These are phyloP conservation scores for Prochilodus magdalenae DNA, from an alignment of 2,113 vertebrate genomes.

Conservation along the genomic window DNA sequence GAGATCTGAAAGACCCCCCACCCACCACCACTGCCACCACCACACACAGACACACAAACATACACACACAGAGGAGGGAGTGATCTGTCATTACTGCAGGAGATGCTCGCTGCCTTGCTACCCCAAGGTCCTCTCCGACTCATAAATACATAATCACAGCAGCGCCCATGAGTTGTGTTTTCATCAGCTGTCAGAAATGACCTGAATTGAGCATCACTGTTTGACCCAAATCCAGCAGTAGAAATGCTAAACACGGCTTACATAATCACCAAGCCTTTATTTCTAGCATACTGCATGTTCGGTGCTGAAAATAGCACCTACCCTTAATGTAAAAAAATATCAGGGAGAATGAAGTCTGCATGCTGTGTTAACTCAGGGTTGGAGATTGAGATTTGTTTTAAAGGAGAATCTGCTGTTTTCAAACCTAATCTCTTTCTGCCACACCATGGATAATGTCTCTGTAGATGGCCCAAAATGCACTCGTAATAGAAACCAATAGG, in stretches of 20 bases:
- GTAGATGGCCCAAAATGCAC: too few relatives aligned
- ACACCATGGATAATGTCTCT: background rate
- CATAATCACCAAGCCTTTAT: constrained; percentile 66
- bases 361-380: background rate
- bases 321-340: constrained; percentile 45
- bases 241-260: constrained; percentile 78
- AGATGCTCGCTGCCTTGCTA: constrained; percentile 58
- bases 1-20: constrained; percentile 48
- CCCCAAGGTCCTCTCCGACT: constrained; percentile 73
- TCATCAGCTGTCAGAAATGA: constrained; percentile 82
- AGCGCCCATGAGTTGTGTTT: constrained; percentile 75
- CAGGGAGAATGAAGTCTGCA: background rate
- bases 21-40: too few relatives aligned
- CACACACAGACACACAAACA: constrained; percentile 7
- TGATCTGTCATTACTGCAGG: constrained; percentile 74
- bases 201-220: constrained; percentile 76
- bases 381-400: background rate
- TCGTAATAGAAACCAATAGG: background rate
- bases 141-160: constrained; percentile 80
- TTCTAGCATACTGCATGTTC: constrained; percentile 39
- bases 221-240: constrained; percentile 78
- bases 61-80: constrained; percentile 67
- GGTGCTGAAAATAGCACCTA: constrained; percentile 64
- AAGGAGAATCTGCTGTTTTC: background rate
- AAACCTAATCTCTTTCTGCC: background rate